phyloP scores from a whole-genome alignment of 2,888 invertebrate species.

The Microplitis deprimator region DNA sequence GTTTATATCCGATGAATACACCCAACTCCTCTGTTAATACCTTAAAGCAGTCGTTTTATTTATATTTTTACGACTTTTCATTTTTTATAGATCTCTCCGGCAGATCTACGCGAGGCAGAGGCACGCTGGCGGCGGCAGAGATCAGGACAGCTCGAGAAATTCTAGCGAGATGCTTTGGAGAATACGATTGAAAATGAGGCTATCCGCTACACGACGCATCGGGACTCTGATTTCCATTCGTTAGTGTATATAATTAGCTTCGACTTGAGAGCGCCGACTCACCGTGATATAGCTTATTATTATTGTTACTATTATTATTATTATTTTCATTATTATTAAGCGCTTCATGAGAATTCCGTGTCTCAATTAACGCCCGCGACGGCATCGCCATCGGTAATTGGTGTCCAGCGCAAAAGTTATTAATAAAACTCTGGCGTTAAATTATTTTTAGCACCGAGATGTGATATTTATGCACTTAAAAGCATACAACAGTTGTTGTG shows the following conservation, averaged over 20 bases:
- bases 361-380: conserved; percentile 33
- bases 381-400: conserved; percentile 11
- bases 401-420: neutral
- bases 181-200: conserved; percentile 31
- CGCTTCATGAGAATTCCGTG: conserved; percentile 35
- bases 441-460: neutral
- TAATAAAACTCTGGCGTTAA: neutral
- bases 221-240: conserved; percentile 57
- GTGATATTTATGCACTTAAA: neutral
- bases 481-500: neutral
- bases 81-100: conserved; percentile 6
- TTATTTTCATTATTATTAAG: conserved; percentile 22
- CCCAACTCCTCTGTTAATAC: neutral
- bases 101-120: neutral
- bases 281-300: neutral
- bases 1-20: neutral
- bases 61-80: conserved; percentile 2
- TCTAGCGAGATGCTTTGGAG: conserved; percentile 16
- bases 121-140: no score
- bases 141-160: conserved; percentile 13
- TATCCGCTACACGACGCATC: conserved; percentile 35
- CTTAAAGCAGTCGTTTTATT: conserved; percentile 9
- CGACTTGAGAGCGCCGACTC: conserved; percentile 46
- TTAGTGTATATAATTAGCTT: conserved; percentile 58
- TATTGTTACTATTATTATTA: neutral